A percentile compares a stretch with the other conserved stretches of the same genome.
phyloP scores from a whole-genome alignment of 2,888 invertebrate genomes.

The Branchipolynoe longqiensis region DNA sequence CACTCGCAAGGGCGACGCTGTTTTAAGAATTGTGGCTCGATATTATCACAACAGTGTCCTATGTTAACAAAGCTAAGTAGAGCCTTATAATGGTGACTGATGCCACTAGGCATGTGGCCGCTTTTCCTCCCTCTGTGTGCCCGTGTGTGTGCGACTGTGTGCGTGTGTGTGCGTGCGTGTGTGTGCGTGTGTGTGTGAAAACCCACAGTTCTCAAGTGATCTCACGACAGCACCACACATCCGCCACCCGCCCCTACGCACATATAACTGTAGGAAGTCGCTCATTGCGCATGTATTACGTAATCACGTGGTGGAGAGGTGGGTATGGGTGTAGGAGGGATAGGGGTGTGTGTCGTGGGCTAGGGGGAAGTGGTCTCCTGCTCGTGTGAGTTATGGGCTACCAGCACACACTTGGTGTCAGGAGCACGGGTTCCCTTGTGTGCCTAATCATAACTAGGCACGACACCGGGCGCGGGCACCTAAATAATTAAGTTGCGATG shows the following conservation, averaged over 20 bases:
- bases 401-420: conserved; percentile 7
- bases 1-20: too few species aligned
- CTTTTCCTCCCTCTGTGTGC: neutral
- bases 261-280: conserved; percentile 3
- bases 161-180: too few species aligned
- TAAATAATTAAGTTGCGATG: too few species aligned
- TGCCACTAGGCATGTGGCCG: neutral
- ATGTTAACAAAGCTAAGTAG: too few species aligned
- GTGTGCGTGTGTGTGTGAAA: too few species aligned
- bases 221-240: neutral
- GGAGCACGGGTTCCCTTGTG: neutral
- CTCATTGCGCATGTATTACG: conserved; percentile 3
- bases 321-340: neutral
- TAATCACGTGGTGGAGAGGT: neutral
- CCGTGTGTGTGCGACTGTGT: too few species aligned
- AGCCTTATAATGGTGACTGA: too few species aligned
- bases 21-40: too few species aligned
- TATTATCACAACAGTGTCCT: too few species aligned
- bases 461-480: too few species aligned
- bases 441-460: neutral
- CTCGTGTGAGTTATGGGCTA: neutral
- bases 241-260: neutral
- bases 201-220: neutral
- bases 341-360: too few species aligned
- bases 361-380: neutral